Conservation (phyloP, 2,797 vertebrate species). For the Chaenodraco wilsoni region DNA sequence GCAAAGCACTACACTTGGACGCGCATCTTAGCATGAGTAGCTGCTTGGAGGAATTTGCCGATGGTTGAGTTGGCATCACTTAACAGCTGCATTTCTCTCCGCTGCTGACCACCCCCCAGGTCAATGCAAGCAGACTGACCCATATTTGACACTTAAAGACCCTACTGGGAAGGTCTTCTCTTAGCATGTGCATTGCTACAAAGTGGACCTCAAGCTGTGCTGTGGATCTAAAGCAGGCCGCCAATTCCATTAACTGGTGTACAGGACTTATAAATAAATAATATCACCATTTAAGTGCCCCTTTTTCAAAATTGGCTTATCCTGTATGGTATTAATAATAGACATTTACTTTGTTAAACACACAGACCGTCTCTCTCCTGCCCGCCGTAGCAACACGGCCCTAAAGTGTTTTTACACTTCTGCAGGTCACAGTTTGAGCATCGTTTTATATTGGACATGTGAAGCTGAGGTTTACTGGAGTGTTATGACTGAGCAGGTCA, state of each 20-base stretch:
- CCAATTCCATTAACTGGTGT: slow-evolving; percentile 85
- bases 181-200: slow-evolving; percentile 82
- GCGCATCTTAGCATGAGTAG: slow-evolving; percentile 79
- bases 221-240: slow-evolving; percentile 80
- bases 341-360: slow-evolving; percentile 86
- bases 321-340: slow-evolving; percentile 85
- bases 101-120: slow-evolving; percentile 82
- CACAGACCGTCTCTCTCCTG: slow-evolving; percentile 72
- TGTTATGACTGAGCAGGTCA: slow-evolving; percentile 79
- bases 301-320: slow-evolving; percentile 83
- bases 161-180: slow-evolving; percentile 82
- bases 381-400: slow-evolving; percentile 70
- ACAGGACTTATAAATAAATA: slow-evolving; percentile 84
- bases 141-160: slow-evolving; percentile 85
- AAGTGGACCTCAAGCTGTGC: slow-evolving; percentile 85
- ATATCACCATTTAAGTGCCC: slow-evolving; percentile 82
- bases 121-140: slow-evolving; percentile 81
- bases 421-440: slow-evolving; percentile 77
- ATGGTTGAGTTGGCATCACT: slow-evolving; percentile 85
- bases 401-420: slow-evolving; percentile 83
- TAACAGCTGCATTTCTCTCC: slow-evolving; percentile 81
- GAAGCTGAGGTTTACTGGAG: slow-evolving; percentile 78
- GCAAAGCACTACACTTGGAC: slow-evolving; percentile 75
- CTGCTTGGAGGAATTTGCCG: slow-evolving; percentile 82
- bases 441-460: slow-evolving; percentile 78